Evolutionary conservation across 1,140 invertebrate genomes (phyloP), one percentile per base, ranked within the genome.

Genomic region (Hylaeus anthracinus): DNA sequence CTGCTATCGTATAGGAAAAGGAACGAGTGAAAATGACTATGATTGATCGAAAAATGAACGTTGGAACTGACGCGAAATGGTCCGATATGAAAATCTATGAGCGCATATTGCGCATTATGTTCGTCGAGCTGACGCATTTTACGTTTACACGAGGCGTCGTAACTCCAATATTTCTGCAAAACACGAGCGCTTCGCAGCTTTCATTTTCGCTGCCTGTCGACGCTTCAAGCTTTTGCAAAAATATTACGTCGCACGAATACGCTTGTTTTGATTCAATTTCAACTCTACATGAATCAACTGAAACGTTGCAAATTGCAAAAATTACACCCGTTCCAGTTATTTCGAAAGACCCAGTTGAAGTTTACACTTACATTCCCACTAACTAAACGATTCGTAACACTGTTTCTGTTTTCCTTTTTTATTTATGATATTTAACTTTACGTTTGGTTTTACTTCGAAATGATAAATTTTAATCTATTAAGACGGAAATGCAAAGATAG

Each of bases 41-140:
- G 8, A 58, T 37, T 8, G 58, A 65, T 8, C 1, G 14, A 43
- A 61, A 75, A 75, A 74, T 48, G 48, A 6, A 14, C 26, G 37
- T 5, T 2, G 43, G 48, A 9, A 10, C 15, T 9, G 43, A 8
- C 15, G 61, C 10, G 45, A 71, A 48, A 26, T 37, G 48, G 64
- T 1, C 45, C 4, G 53, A 8, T 43, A 53, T 77, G 48, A 56
- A 84, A 37, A 71, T 72, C 70, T 37, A 39, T 8, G 53, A 60
- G 39, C 51, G 73, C 45, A 60, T 37, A n/a, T 26, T 37, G n/a
- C n/a, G 58, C 15, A 60, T 26, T 14, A 48, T 63, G 51, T 39
- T 69, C 37, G 67, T 8, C 5, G 15, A 9, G 72, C 37, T 61
- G 43, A 61, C 71, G 41, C 41, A 55, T 37, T 60, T 60, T 3